Evolutionary conservation across 2,888 invertebrate genomes (phyloP).

Genomic region (Pilophorus perplexus): DNA sequence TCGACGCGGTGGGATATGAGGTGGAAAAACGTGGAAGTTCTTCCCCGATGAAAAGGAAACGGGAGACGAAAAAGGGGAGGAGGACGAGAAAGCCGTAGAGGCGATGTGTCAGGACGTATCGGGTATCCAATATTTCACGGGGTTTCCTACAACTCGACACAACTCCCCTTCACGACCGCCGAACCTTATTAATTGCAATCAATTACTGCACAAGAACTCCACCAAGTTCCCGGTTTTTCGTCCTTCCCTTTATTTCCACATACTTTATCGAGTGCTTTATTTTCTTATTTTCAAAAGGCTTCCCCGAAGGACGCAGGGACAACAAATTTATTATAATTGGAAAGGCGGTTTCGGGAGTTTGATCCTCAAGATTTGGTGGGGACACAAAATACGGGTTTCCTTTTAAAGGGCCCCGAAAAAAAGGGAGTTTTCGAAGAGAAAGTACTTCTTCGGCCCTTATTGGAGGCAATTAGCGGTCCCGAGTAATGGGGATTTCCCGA

Average conservation of each 20-base stretch:
- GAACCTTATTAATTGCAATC: conserved; percentile 11
- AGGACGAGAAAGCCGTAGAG: neutral
- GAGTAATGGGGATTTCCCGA: neutral
- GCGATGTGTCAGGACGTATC: neutral
- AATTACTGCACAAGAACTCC: neutral
- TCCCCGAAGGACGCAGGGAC: neutral
- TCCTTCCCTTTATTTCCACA: neutral
- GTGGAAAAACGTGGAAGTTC: neutral
- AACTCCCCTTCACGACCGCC: neutral
- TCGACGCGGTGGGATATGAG: too few species aligned
- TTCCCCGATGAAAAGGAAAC: neutral
- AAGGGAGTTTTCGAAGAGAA: too few species aligned
- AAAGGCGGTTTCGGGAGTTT: neutral
- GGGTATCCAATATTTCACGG: conserved; percentile 12
- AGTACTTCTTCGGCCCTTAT: neutral
- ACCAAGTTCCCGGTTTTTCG: neutral
- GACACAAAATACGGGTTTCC: too few species aligned
- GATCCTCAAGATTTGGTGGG: neutral
- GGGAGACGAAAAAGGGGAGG: neutral
- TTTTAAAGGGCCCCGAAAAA: too few species aligned
- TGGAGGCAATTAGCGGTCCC: neutral
- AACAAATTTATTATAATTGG: conserved; percentile 14
- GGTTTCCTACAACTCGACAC: neutral
- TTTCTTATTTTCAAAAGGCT: neutral
- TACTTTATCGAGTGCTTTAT: neutral